Evolutionary conservation across 2,888 invertebrate species (phyloP), one percentile per base, ranked within the genome.

Genomic region (Metacarcinus magister): DNA sequence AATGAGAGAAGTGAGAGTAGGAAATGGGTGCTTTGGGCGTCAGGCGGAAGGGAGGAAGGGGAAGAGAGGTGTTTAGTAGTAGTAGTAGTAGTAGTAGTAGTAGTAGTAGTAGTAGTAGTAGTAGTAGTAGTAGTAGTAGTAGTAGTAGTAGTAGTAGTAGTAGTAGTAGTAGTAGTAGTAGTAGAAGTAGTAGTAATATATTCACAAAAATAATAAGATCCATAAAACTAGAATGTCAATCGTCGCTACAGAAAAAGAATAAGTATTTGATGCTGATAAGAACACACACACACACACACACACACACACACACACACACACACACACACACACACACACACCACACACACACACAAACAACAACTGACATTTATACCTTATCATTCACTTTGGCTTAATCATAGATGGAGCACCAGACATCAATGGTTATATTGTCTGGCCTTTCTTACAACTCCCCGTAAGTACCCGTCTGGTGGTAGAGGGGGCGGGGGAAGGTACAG

Each of bases 251-350:
- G 39, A 39, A 39, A 39, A 39, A 39, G 0, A 39, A 39, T 39
- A 39, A 39, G 39, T 39, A 39, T 39, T 39, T 39, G 39, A 39
- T 39, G 39, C 39, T 39, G 39, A 39, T 39, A 39, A 39, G 39
- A 39, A 39, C 39, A 67, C 67, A 67, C 67, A 67, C 67, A 67
- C 67, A 67, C 67, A 67, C 67, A 67, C 67, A 67, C 67, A 67
- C 67, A 67, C 67, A 67, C 67, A 67, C 67, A 67, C 67, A 23
- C 67, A n/a, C n/a, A 67, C 67, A n/a, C 67, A 67, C n/a, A 67
- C 67, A n/a, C 67, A n/a, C n/a, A 67, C 23, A 67, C 23, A 67
- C 23, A 67, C 67, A 67, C n/a, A 67, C n/a, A 8, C 3, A n/a
- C 8, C 10, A 48, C 60, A 19, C 60, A 60, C 60, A 60, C 19